A percentile compares a stretch with the other conserved stretches of the same genome.
Conservation (phyloP, 2,113 vertebrate genomes). For the Cyphomyrus plagiostoma region DNA sequence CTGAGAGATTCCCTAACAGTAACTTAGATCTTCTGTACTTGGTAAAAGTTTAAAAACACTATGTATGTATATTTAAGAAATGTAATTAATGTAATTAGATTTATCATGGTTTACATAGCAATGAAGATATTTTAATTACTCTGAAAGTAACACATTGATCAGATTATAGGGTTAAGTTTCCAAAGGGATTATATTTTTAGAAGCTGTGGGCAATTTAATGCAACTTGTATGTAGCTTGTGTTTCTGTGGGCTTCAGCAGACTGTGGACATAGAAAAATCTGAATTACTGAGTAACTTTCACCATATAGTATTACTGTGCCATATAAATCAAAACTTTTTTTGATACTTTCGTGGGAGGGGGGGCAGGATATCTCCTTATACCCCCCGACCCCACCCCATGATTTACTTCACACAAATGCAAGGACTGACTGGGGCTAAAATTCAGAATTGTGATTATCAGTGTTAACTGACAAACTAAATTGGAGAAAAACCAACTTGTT, state of each 20-base stretch:
- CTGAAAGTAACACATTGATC: constrained; percentile 1
- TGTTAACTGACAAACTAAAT: not conserved
- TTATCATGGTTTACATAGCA: constrained; percentile 10
- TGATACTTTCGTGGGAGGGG: not conserved
- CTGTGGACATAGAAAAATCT: constrained; percentile 1
- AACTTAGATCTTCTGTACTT: constrained; percentile 1
- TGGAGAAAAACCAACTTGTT: not conserved
- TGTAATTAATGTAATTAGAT: not conserved
- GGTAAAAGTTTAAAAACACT: constrained; percentile 1
- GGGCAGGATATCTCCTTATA: not conserved
- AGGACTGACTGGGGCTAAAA: not conserved
- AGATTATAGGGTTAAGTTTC: constrained; percentile 9
- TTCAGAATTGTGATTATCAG: not conserved
- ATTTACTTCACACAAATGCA: not conserved
- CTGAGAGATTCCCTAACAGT: not conserved
- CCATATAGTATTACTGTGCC: not conserved
- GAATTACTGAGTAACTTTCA: not conserved
- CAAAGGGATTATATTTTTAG: constrained; percentile 10
- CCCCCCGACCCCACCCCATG: not conserved
- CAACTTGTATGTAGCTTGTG: not conserved
- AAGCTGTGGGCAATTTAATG: not conserved
- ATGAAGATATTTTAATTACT: constrained; percentile 8
- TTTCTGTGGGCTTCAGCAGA: not conserved
- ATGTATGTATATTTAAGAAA: constrained; percentile 24
- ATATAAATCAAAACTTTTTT: not conserved